Evolutionary conservation across 1,140 invertebrate genomes (phyloP).

Genomic region (Oryctes rhinoceros): DNA sequence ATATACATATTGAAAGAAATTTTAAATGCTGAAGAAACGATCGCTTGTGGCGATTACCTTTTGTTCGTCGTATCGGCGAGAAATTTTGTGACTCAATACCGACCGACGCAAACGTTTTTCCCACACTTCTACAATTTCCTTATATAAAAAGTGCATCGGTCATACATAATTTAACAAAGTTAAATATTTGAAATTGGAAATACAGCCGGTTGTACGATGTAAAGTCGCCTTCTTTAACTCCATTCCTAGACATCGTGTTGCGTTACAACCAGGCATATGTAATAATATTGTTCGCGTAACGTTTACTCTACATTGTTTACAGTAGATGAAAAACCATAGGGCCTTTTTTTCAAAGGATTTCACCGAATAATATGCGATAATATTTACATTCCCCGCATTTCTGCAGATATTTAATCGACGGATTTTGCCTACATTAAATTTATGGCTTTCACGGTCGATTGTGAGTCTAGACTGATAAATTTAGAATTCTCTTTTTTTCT

Average conservation of each 20-base stretch:
- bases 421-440: background rate
- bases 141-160: conserved; percentile 18
- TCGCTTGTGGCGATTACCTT: conserved; percentile 38
- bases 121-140: conserved; percentile 26
- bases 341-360: conserved; percentile 7
- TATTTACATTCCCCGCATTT: conserved; percentile 7
- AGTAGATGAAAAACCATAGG: background rate
- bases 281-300: conserved; percentile 2
- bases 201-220: background rate
- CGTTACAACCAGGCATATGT: background rate
- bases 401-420: background rate
- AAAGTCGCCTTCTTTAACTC: background rate
- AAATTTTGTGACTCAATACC: conserved; percentile 35
- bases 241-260: background rate
- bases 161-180: background rate
- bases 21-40: conserved; percentile 38
- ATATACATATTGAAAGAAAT: conserved; percentile 38
- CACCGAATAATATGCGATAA: background rate
- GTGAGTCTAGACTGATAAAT: background rate
- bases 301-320: conserved; percentile 13
- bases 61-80: conserved; percentile 23
- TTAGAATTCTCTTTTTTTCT: too few relatives aligned
- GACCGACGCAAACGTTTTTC: conserved; percentile 14
- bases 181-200: conserved; percentile 29
- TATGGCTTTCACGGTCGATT: background rate